These are phyloP conservation scores for Drosophila meridionalis DNA, from an alignment of 2,888 invertebrate genomes.

Conservation along the genomic window DNA sequence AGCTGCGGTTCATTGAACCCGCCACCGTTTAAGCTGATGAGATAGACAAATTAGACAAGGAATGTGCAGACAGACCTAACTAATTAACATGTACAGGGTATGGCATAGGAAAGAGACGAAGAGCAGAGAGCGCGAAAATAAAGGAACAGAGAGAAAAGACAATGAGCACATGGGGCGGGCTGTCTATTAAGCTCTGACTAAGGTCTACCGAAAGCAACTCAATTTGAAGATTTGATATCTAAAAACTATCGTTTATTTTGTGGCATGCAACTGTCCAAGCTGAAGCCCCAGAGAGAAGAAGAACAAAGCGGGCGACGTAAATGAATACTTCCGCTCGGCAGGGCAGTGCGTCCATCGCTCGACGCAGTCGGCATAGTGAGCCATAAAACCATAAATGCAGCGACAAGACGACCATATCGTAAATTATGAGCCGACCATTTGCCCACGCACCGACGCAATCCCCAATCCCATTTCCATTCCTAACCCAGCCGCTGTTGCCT, in stretches of 20 bases:
- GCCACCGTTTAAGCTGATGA: constrained; percentile 60
- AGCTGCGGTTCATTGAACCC: constrained; percentile 56
- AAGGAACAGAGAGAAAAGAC: not conserved
- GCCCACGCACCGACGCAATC: constrained; percentile 59
- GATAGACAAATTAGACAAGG: constrained; percentile 70
- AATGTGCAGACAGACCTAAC: constrained; percentile 59
- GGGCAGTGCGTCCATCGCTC: constrained; percentile 34
- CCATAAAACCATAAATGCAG: constrained; percentile 78
- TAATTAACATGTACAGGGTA: constrained; percentile 67
- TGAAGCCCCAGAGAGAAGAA: constrained; percentile 27
- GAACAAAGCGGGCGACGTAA: constrained; percentile 54
- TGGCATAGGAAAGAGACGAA: constrained; percentile 11
- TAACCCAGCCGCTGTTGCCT: constrained; percentile 2
- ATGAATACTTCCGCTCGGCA: constrained; percentile 71
- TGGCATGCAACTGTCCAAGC: constrained; percentile 37
- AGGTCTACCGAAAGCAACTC: constrained; percentile 43
- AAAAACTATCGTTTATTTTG: constrained; percentile 45
- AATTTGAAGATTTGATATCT: constrained; percentile 56
- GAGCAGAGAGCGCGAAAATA: constrained; percentile 25
- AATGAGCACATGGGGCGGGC: constrained; percentile 21
- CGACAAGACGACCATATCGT: constrained; percentile 72
- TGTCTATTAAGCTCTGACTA: constrained; percentile 37
- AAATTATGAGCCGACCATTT: constrained; percentile 66
- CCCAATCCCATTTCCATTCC: constrained; percentile 5
- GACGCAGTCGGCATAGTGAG: constrained; percentile 61